phyloP scores from a whole-genome alignment of 2,113 vertebrate species.

The Pseudopipra pipra region DNA sequence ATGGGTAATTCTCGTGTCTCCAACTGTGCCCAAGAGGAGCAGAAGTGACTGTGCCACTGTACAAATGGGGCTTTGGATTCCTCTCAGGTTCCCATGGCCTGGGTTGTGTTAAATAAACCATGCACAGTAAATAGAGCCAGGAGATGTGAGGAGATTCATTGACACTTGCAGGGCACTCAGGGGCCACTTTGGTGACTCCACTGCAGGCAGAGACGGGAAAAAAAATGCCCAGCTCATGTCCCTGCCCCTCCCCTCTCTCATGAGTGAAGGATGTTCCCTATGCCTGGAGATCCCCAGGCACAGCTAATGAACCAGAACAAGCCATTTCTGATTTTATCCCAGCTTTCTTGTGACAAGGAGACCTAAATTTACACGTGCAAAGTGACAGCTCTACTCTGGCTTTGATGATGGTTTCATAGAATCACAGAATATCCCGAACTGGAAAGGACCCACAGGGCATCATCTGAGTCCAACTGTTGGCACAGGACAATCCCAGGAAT shows the following conservation, averaged over 20 bases:
- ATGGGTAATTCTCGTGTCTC: slow-evolving; percentile 41
- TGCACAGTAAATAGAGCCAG: slow-evolving; percentile 26
- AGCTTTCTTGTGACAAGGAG: background rate
- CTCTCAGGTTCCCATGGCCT: background rate
- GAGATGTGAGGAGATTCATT: slow-evolving; percentile 17
- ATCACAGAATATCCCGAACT: background rate
- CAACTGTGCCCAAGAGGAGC: slow-evolving; percentile 44
- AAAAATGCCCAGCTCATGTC: background rate
- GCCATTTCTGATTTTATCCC: background rate
- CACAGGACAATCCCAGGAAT: background rate
- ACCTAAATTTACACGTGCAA: background rate
- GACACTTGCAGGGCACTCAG: background rate
- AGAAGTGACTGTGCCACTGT: background rate
- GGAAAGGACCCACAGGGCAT: background rate
- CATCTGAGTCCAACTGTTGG: fast-evolving
- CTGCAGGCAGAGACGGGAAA: background rate
- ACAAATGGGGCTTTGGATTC: slow-evolving; percentile 26
- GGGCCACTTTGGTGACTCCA: background rate
- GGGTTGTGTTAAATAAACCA: slow-evolving; percentile 41
- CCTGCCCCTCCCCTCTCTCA: background rate
- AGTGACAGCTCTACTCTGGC: no score
- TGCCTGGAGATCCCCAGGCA: background rate
- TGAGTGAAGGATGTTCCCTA: background rate
- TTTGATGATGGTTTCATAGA: background rate
- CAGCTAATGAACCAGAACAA: background rate